Percentiles rank a stretch among this genome's conserved stretches.
These are phyloP conservation scores for Peromyscus polionotus DNA, from an alignment of 2,113 vertebrate species.

Conservation along the genomic window DNA sequence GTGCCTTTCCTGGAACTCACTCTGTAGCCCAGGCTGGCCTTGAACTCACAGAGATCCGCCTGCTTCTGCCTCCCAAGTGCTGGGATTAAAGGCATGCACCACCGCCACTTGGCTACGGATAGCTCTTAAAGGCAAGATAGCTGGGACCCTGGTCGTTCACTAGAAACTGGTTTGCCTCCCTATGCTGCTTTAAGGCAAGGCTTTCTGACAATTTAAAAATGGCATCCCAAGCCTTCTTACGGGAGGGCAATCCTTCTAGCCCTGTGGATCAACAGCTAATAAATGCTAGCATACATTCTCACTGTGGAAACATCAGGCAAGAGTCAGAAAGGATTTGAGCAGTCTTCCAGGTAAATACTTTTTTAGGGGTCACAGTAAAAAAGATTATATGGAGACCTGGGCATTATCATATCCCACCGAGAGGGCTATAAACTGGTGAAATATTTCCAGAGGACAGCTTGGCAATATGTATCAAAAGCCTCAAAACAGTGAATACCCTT, in stretches of 20 bases:
- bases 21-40: too few relatives aligned
- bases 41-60: too few relatives aligned
- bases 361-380: not conserved
- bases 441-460: not conserved
- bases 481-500: not conserved
- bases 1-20: too few relatives aligned
- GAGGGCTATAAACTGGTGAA: not conserved
- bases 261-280: not conserved
- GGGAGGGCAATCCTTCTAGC: not conserved
- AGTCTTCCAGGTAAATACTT: not conserved
- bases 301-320: constrained; percentile 29
- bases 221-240: not conserved
- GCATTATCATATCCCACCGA: not conserved
- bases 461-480: not conserved
- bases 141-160: not conserved
- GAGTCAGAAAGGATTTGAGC: constrained; percentile 19
- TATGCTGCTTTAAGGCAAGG: not conserved
- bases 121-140: not conserved
- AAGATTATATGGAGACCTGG: not conserved
- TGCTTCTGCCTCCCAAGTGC: too few relatives aligned
- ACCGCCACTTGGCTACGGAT: not conserved
- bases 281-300: not conserved
- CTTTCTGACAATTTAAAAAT: not conserved
- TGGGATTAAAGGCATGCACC: too few relatives aligned
- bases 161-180: not conserved